These are phyloP conservation scores for Seira ritae DNA, from an alignment of 2,888 invertebrate genomes.

Conservation along the genomic window DNA sequence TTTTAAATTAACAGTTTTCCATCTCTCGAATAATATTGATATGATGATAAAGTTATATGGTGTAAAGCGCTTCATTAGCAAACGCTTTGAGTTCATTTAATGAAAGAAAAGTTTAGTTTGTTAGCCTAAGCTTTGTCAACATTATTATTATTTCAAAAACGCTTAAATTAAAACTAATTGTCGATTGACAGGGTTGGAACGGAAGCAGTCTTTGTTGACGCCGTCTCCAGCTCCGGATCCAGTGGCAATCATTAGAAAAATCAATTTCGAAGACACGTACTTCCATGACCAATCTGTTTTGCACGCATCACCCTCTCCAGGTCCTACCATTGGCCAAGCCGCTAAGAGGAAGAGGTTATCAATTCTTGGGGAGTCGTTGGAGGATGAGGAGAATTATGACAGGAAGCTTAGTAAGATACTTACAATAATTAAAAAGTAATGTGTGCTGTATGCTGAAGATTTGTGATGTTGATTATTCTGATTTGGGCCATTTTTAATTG, in stretches of 20 bases:
- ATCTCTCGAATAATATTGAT: too few relatives aligned
- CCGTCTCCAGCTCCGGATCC: conserved; percentile 31
- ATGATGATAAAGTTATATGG: too few relatives aligned
- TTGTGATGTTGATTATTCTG: background rate
- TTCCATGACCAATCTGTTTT: conserved; percentile 59
- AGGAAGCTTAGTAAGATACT: conserved; percentile 62
- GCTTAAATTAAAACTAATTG: too few relatives aligned
- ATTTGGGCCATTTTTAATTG: background rate
- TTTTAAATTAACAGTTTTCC: conserved; percentile 8
- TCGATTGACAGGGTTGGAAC: conserved; percentile 63
- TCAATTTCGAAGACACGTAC: conserved; percentile 70
- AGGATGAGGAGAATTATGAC: conserved; percentile 51
- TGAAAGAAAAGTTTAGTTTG: background rate
- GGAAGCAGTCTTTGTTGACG: conserved; percentile 42
- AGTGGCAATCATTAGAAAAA: conserved; percentile 46
- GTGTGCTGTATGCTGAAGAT: too few relatives aligned
- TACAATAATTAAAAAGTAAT: background rate
- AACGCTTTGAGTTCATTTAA: too few relatives aligned
- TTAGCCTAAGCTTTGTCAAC: background rate
- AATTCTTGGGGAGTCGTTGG: conserved; percentile 30
- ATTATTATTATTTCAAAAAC: too few relatives aligned
- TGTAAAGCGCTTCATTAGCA: too few relatives aligned
- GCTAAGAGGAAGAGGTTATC: conserved; percentile 18
- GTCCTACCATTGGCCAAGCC: background rate
- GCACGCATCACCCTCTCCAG: conserved; percentile 53